Conservation (phyloP, 2,888 invertebrate genomes). For the Athalia cordata region DNA sequence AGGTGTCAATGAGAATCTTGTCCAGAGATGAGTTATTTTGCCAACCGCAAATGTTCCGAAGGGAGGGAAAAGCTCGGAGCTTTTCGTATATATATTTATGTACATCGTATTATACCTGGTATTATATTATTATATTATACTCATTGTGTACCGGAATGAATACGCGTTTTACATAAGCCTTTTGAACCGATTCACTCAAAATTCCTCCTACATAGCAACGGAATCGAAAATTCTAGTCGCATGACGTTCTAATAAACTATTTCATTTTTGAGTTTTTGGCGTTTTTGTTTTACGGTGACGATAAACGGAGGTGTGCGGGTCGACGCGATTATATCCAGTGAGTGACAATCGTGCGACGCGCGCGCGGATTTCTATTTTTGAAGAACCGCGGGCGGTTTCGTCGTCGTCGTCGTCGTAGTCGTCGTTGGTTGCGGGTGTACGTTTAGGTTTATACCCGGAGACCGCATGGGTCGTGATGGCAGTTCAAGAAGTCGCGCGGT, state of each 20-base stretch:
- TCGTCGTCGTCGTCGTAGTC: background rate
- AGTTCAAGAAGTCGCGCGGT: constrained; percentile 33
- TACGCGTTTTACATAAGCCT: no score
- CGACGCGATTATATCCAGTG: no score
- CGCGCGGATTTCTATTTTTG: background rate
- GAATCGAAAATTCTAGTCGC: background rate
- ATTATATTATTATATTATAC: no score
- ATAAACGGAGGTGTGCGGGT: no score
- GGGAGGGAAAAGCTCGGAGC: constrained; percentile 5
- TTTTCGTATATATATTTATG: no score
- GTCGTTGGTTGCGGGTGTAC: constrained; percentile 17
- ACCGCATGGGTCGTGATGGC: constrained; percentile 34
- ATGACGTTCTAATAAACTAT: background rate
- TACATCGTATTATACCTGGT: background rate
- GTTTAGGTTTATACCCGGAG: background rate
- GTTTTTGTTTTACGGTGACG: no score
- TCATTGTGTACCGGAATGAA: no score
- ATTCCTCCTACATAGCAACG: background rate
- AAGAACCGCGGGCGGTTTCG: background rate
- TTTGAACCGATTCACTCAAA: no score
- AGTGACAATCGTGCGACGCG: background rate
- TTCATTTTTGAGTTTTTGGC: no score
- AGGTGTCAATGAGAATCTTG: constrained; percentile 36
- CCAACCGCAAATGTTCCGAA: background rate
- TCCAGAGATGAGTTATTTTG: background rate